Conservation (phyloP, 2,797 vertebrate species). For the Psittacula derbiana region DNA sequence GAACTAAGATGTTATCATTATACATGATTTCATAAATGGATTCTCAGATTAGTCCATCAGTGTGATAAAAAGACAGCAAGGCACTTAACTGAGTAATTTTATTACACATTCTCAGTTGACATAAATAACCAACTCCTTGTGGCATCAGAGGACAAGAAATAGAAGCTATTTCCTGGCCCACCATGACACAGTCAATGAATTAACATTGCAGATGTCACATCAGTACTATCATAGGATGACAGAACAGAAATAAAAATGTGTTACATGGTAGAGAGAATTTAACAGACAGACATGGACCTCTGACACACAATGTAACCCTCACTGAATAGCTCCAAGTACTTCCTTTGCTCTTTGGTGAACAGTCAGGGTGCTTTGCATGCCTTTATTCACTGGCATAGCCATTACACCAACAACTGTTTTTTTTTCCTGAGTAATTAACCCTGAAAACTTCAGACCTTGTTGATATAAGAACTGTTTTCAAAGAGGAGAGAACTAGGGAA, state of each 20-base stretch:
- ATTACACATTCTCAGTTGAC: background rate
- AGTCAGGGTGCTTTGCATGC: background rate
- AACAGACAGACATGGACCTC: background rate
- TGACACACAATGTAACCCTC: background rate
- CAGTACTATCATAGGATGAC: background rate
- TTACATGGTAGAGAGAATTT: background rate
- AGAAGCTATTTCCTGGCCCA: background rate
- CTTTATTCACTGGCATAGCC: background rate
- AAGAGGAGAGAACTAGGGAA: background rate
- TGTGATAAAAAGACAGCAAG: background rate
- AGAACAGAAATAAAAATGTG: background rate
- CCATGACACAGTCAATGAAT: background rate
- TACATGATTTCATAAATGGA: background rate
- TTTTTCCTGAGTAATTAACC: background rate
- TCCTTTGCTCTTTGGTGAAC: background rate
- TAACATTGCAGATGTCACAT: background rate
- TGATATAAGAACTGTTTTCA: background rate
- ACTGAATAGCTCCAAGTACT: background rate
- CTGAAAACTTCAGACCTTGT: rapidly evolving
- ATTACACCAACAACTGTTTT: background rate
- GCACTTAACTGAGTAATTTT: background rate
- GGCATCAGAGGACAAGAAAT: background rate
- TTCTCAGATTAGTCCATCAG: background rate
- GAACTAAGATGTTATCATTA: background rate
- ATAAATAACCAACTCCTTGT: background rate